Base-by-base conservation (phyloP, 2,797 vertebrate genomes). In the Cyprinella venusta region DNA sequence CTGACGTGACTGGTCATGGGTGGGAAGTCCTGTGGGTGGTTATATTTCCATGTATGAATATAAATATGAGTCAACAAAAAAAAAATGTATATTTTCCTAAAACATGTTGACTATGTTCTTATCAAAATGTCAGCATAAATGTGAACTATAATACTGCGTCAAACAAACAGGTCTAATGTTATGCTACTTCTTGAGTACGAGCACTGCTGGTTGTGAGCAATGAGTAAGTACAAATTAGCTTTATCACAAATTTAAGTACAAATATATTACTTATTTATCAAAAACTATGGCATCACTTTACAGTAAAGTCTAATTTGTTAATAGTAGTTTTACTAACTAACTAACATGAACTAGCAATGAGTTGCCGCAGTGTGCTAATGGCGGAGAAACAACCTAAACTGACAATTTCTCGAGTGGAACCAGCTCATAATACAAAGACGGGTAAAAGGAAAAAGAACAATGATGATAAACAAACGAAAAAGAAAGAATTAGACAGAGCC, bases 41-140 rank as follows among this genome's bases (percentile, higher is more conserved):
- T 82, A 67, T 68, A 82, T 82, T 76, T 82, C 36, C 33, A 67
- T 68, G 81, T 68, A 72, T 78, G 61, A 76, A 45, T 42, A 56
- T 67, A 75, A 82, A 54, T 45, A 48, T 2, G 45, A 75, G 36
- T 54, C 71, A 82, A 54, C 45, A 74, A 75, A 72, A 24, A 72
- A 24, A 59, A 52, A 5, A 4, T 30, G 4, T 50, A 10, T 50
- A 30, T 71, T 72, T 72, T 72, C 26, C 3, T 33, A 80, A 30
- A 24, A 61, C 33, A 42, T 40, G 12, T 75, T 38, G 52, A 56
- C 33, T 75, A 52, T 24, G 52, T 40, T 75, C 4, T 21, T 59
- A 40, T 36, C 12, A 59, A 76, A 59, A 54, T 38, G 63, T 38
- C 77, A 79, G 48, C 48, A 79, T 9, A 68, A 68, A 40, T n/a